Conservation (phyloP, 2,888 invertebrate genomes). For the Agrilus cyanescens region DNA sequence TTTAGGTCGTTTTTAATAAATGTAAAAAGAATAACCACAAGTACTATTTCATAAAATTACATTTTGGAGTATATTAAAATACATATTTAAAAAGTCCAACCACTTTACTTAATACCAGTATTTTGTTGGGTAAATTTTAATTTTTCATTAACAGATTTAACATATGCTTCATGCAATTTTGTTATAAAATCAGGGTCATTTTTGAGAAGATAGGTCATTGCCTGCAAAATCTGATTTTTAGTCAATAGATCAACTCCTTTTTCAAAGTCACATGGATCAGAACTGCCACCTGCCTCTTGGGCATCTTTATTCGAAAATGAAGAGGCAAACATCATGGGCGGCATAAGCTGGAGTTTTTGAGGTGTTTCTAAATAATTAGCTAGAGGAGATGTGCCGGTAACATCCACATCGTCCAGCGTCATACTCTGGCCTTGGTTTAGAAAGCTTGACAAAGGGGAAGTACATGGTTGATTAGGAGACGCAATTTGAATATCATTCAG, state of each 20-base stretch:
- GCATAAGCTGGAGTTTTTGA: slow-evolving; percentile 67
- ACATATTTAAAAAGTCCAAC: too few species aligned
- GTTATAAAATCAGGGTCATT: slow-evolving; percentile 80
- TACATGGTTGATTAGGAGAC: slow-evolving; percentile 35
- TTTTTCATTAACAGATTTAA: slow-evolving; percentile 66
- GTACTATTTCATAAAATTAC: too few species aligned
- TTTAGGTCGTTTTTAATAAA: too few species aligned
- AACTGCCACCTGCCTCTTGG: slow-evolving; percentile 8
- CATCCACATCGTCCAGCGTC: slow-evolving; percentile 16
- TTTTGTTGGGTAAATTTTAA: too few species aligned
- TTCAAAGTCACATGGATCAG: slow-evolving; percentile 9
- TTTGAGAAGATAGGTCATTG: slow-evolving; percentile 74
- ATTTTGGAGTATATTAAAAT: too few species aligned
- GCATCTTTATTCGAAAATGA: slow-evolving; percentile 26
- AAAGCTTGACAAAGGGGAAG: slow-evolving; percentile 21
- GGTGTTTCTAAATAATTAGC: slow-evolving; percentile 43
- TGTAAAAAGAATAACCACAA: too few species aligned
- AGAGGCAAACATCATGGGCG: slow-evolving; percentile 74
- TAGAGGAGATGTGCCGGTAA: slow-evolving; percentile 38
- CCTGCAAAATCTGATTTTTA: slow-evolving; percentile 79
- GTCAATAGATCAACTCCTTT: slow-evolving; percentile 61
- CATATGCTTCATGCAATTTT: slow-evolving; percentile 85
- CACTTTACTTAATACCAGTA: too few species aligned
- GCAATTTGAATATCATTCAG: slow-evolving; percentile 43
- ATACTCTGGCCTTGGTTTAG: slow-evolving; percentile 21